These are phyloP conservation scores for Scaptomyza parva DNA, from an alignment of 2,888 invertebrate species.

Conservation along the genomic window DNA sequence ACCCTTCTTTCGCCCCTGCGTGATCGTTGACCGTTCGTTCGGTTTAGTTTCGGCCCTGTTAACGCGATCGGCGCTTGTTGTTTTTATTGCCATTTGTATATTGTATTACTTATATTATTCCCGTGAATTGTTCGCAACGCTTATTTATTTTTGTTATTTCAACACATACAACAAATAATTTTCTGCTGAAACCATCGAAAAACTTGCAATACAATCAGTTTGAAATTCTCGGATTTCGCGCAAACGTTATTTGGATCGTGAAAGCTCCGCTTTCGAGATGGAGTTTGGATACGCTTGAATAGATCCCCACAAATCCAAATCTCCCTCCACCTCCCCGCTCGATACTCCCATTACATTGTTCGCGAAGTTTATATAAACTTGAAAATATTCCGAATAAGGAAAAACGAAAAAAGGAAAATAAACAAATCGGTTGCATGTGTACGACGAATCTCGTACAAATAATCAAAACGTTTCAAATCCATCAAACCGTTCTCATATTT, in stretches of 20 bases:
- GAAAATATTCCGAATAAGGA: neutral
- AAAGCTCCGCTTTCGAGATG: constrained; percentile 38
- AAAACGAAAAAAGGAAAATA: constrained; percentile 12
- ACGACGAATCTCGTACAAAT: constrained; percentile 21
- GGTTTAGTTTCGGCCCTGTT: constrained; percentile 43
- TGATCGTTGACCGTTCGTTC: constrained; percentile 12
- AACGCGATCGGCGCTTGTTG: constrained; percentile 47
- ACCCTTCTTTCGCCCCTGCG: neutral
- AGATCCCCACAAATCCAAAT: neutral
- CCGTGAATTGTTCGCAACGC: constrained; percentile 49
- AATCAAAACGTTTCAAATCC: constrained; percentile 22
- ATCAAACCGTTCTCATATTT: constrained; percentile 38
- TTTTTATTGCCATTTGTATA: constrained; percentile 38
- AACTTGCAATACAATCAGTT: constrained; percentile 41
- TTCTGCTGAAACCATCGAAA: constrained; percentile 40
- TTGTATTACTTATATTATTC: constrained; percentile 58
- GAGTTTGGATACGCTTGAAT: constrained; percentile 42
- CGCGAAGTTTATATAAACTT: constrained; percentile 16
- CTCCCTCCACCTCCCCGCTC: neutral
- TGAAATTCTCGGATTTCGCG: constrained; percentile 41
- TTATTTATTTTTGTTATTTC: constrained; percentile 44
- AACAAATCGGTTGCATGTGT: constrained; percentile 32
- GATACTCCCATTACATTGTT: neutral
- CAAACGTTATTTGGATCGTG: constrained; percentile 11
- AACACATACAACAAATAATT: constrained; percentile 14